These are phyloP conservation scores for Alloplasta piceator DNA, from an alignment of 2,888 invertebrate species.

Conservation along the genomic window DNA sequence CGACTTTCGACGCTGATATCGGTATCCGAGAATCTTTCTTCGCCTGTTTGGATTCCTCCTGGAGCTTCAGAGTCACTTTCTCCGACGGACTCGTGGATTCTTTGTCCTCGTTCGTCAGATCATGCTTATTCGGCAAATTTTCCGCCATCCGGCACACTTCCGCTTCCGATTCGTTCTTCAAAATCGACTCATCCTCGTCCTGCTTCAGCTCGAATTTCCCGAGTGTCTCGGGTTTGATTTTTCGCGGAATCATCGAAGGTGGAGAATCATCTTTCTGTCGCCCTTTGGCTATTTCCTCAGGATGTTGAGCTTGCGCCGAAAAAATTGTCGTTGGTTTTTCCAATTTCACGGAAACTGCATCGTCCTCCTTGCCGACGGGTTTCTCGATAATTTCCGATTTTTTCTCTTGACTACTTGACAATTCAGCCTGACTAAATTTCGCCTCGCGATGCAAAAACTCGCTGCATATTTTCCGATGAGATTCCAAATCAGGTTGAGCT, in stretches of 20 bases:
- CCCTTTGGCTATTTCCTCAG: conserved; percentile 10
- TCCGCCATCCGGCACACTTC: neutral
- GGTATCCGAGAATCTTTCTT: conserved; percentile 77
- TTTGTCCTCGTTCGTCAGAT: conserved; percentile 47
- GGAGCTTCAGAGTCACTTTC: conserved; percentile 57
- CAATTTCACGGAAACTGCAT: neutral
- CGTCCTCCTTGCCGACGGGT: neutral
- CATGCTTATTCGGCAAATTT: conserved; percentile 16
- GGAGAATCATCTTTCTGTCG: conserved; percentile 36
- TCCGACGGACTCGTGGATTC: conserved; percentile 63
- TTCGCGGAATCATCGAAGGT: conserved; percentile 62
- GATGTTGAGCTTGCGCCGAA: neutral
- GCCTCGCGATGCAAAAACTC: conserved; percentile 59
- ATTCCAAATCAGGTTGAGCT: conserved; percentile 24
- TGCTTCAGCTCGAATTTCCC: conserved; percentile 33
- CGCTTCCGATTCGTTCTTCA: conserved; percentile 20
- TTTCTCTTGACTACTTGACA: conserved; percentile 9
- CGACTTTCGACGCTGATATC: conserved; percentile 74
- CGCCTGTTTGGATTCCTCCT: conserved; percentile 54
- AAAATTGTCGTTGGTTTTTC: conserved; percentile 18
- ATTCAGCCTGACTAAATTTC: conserved; percentile 50
- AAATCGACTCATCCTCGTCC: neutral
- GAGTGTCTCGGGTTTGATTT: conserved; percentile 55
- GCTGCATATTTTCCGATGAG: conserved; percentile 41
- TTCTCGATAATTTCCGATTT: conserved; percentile 3